Evolutionary conservation across 2,797 vertebrate species (phyloP).

Genomic region (Lycodopsis pacificus): DNA sequence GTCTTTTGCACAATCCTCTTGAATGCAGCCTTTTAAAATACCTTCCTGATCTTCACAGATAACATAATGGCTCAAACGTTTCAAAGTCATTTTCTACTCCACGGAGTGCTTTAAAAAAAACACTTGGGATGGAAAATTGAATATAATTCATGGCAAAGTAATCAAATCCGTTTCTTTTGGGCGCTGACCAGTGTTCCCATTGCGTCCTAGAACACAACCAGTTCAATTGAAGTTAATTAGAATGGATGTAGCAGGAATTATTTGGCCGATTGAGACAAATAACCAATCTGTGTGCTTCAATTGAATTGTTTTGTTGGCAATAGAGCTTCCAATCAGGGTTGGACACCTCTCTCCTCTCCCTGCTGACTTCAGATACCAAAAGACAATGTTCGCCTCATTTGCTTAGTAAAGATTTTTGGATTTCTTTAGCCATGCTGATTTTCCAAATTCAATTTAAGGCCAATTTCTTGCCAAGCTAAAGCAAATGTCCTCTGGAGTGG

Average conservation of each 20-base stretch:
- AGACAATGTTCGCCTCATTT: conserved; percentile 75
- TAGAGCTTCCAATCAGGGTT: conserved; percentile 76
- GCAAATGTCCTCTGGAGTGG: conserved; percentile 69
- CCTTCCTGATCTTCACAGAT: conserved; percentile 15
- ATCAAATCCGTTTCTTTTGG: conserved; percentile 82
- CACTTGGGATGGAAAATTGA: conserved; percentile 69
- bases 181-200: conserved; percentile 74
- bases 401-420: conserved; percentile 72
- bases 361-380: conserved; percentile 78
- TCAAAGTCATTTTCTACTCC: conserved; percentile 55
- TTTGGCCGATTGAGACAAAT: conserved; percentile 84
- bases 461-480: conserved; percentile 68
- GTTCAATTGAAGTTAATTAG: conserved; percentile 89
- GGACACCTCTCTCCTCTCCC: conserved; percentile 75
- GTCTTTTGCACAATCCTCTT: conserved; percentile 1
- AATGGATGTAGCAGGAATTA: conserved; percentile 83
- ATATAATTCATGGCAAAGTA: conserved; percentile 80
- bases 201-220: conserved; percentile 79
- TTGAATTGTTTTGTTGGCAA: conserved; percentile 81
- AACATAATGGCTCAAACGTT: conserved; percentile 36
- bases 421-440: conserved; percentile 60
- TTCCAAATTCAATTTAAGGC: conserved; percentile 80
- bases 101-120: conserved; percentile 53
- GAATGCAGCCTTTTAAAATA: conserved; percentile 6
- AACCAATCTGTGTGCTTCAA: conserved; percentile 82